These are phyloP conservation scores for Tapirus indicus DNA, from an alignment of 2,797 vertebrate genomes.

Conservation along the genomic window DNA sequence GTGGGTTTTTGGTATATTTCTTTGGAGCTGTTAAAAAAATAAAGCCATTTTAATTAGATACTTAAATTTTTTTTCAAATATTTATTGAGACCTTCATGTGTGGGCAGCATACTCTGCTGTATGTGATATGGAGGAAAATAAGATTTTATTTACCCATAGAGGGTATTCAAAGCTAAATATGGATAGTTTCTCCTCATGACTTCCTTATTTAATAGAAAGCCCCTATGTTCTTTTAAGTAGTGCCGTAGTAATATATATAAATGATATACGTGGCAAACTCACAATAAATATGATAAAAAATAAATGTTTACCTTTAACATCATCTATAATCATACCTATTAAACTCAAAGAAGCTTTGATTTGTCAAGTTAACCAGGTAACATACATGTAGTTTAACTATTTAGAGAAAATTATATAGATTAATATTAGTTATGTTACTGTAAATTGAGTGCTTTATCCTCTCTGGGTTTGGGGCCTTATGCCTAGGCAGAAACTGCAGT, in stretches of 20 bases:
- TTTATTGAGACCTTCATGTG: conserved; percentile 41
- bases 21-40: conserved; percentile 43
- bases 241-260: conserved; percentile 8
- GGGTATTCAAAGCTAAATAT: conserved; percentile 31
- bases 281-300: conserved; percentile 39
- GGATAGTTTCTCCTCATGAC: background rate
- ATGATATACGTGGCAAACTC: background rate
- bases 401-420: background rate
- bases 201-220: conserved; percentile 59
- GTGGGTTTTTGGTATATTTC: background rate
- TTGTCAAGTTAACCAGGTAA: background rate
- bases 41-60: conserved; percentile 30
- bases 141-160: conserved; percentile 27
- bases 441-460: background rate
- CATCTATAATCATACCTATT: background rate
- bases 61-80: conserved; percentile 15
- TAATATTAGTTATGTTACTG: background rate
- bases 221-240: background rate
- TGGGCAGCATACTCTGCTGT: background rate
- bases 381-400: background rate
- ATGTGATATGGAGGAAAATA: conserved; percentile 47
- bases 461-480: background rate
- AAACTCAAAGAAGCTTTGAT: conserved; percentile 44
- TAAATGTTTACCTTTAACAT: conserved; percentile 22
- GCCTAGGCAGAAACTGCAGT: background rate